Evolutionary conservation across 1,140 invertebrate genomes (phyloP).

Genomic region (Anthonomus grandis): DNA sequence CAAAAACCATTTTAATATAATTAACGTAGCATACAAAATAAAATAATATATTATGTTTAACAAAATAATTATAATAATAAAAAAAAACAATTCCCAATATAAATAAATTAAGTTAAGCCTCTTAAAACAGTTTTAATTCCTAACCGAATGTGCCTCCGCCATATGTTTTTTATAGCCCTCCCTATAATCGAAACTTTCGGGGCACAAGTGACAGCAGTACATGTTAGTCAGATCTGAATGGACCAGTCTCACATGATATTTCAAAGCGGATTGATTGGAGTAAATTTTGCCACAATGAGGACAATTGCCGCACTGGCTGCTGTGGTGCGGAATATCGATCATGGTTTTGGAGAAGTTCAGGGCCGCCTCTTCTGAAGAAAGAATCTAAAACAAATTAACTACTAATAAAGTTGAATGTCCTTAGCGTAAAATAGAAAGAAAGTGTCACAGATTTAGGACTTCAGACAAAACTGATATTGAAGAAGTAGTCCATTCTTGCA

Average conservation of each 20-base stretch:
- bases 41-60: constrained; percentile 20
- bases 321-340: constrained; percentile 49
- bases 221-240: constrained; percentile 64
- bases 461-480: no score
- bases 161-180: constrained; percentile 65
- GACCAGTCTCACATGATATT: constrained; percentile 66
- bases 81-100: no score
- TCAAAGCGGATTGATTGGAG: constrained; percentile 62
- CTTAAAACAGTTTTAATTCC: constrained; percentile 54
- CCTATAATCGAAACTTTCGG: constrained; percentile 60
- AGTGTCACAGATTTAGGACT: no score
- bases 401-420: no score
- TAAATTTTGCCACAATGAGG: constrained; percentile 61
- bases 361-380: constrained; percentile 26
- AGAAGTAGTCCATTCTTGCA: no score
- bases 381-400: constrained; percentile 14
- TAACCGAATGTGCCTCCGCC: constrained; percentile 60
- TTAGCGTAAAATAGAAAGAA: no score
- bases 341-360: constrained; percentile 29
- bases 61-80: no score
- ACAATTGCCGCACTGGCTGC: constrained; percentile 60
- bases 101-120: constrained; percentile 8
- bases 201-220: constrained; percentile 63
- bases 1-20: constrained; percentile 18
- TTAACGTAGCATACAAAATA: constrained; percentile 27